A percentile compares a stretch with the other conserved stretches of the same genome.
Evolutionary conservation across 2,797 vertebrate genomes (phyloP).

Genomic region (Sciaenops ocellatus): DNA sequence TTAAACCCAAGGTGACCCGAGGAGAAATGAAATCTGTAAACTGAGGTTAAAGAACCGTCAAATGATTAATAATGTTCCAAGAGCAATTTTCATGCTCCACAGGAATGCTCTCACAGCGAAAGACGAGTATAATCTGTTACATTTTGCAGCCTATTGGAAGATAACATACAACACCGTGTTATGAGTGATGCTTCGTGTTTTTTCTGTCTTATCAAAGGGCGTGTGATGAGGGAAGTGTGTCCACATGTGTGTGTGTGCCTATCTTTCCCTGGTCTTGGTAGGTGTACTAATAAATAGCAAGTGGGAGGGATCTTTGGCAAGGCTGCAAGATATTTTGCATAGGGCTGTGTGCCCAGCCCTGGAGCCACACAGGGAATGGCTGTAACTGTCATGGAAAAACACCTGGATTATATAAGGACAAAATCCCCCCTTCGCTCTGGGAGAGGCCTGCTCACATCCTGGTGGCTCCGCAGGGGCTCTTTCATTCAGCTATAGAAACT

Average conservation of each 20-base stretch:
- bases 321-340: constrained; percentile 83
- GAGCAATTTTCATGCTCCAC: not conserved
- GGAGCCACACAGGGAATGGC: constrained; percentile 74
- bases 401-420: constrained; percentile 86
- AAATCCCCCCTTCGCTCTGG: constrained; percentile 62
- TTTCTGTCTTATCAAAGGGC: not conserved
- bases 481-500: not conserved
- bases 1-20: not conserved
- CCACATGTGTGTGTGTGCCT: constrained; percentile 3
- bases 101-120: not conserved
- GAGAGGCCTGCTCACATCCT: constrained; percentile 17
- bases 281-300: constrained; percentile 44
- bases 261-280: constrained; percentile 4
- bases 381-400: constrained; percentile 89
- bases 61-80: not conserved
- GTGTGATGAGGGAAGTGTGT: not conserved
- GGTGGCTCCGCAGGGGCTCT: not conserved
- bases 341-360: constrained; percentile 83
- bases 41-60: not conserved
- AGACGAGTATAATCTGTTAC: not conserved
- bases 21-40: not conserved
- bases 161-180: not conserved
- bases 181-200: not conserved
- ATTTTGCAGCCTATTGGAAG: not conserved
- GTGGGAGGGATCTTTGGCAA: constrained; percentile 78